Evolutionary conservation across 1,140 invertebrate species (phyloP).

Genomic region (Dryas iulia): DNA sequence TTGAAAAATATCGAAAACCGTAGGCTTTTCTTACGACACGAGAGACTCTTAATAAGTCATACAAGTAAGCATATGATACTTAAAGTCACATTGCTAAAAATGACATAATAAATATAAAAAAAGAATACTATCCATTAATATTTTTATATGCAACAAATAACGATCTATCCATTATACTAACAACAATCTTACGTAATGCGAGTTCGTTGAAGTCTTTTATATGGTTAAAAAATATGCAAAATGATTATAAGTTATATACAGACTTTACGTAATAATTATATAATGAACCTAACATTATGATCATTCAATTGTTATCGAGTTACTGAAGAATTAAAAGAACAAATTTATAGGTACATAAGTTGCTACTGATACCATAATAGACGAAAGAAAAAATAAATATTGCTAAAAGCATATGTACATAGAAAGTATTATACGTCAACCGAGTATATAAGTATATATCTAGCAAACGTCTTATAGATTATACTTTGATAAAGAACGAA

Average conservation of each 20-base stretch:
- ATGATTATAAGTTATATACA: background rate
- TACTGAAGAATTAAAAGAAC: too few species aligned
- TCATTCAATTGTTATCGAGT: background rate
- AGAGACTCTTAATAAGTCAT: background rate
- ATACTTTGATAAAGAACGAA: too few species aligned
- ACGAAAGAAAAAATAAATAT: too few species aligned
- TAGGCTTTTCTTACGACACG: too few species aligned
- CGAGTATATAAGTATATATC: too few species aligned
- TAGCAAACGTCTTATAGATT: too few species aligned
- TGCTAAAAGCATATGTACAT: too few species aligned
- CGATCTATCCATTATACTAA: background rate
- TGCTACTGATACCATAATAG: too few species aligned
- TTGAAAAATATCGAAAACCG: too few species aligned
- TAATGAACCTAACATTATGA: background rate
- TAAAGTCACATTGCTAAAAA: background rate
- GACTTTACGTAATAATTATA: background rate
- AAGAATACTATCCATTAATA: background rate
- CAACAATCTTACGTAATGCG: background rate
- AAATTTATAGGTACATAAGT: too few species aligned
- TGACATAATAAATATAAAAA: background rate
- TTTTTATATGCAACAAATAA: background rate
- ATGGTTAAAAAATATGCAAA: background rate
- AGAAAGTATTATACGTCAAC: too few species aligned
- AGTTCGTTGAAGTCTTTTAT: constrained; percentile 31
- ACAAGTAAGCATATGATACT: background rate